Evolutionary conservation across 2,113 vertebrate species (phyloP).

Genomic region (Triplophysa tibetana): DNA sequence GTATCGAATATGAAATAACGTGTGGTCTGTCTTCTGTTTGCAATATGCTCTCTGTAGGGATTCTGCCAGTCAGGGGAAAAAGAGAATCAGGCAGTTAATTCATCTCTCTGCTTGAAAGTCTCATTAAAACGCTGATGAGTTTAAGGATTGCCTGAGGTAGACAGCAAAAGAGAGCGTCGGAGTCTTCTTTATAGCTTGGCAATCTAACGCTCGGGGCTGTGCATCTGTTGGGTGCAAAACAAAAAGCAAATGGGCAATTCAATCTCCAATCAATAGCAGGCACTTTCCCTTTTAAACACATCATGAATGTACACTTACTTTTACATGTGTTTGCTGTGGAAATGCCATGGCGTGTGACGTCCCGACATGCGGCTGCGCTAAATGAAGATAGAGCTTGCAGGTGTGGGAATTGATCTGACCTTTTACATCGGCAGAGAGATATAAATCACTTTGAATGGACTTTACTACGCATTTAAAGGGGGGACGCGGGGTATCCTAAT

Average conservation of each 20-base stretch:
- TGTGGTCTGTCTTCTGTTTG: conserved; percentile 21
- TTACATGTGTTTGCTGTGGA: conserved; percentile 57
- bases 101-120: conserved; percentile 74
- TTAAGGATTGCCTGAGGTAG: conserved; percentile 68
- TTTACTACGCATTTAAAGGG: conserved; percentile 63
- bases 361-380: conserved; percentile 43
- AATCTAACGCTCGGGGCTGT: conserved; percentile 58
- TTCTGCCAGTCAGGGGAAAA: conserved; percentile 50
- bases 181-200: conserved; percentile 64
- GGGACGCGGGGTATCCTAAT: conserved; percentile 60
- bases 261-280: conserved; percentile 57
- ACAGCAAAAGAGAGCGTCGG: conserved; percentile 26
- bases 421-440: conserved; percentile 62
- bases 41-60: conserved; percentile 8
- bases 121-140: conserved; percentile 77
- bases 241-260: conserved; percentile 62
- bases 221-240: conserved; percentile 63
- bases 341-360: conserved; percentile 38
- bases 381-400: conserved; percentile 67
- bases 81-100: conserved; percentile 75
- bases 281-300: conserved; percentile 59
- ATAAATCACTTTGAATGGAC: conserved; percentile 67
- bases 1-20: conserved; percentile 1
- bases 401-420: conserved; percentile 71
- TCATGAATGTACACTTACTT: conserved; percentile 61